A percentile compares a stretch with the other conserved stretches of the same genome.
Conservation (phyloP, 2,888 invertebrate genomes). For the Eucera pruinosa region DNA sequence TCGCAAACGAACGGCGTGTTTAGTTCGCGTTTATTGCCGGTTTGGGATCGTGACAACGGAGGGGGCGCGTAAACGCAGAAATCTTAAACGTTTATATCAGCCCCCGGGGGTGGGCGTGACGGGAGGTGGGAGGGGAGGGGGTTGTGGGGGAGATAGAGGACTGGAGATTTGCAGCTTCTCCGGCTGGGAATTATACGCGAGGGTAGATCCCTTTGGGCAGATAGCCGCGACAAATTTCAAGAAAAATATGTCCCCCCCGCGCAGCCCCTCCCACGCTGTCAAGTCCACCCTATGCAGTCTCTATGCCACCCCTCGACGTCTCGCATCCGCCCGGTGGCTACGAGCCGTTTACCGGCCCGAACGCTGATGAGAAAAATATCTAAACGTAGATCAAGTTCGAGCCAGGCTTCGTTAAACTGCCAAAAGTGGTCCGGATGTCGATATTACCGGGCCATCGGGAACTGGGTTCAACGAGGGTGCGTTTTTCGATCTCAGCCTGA, state of each 20-base stretch:
- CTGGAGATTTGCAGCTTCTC: constrained; percentile 85
- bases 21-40: constrained; percentile 40
- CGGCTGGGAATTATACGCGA: constrained; percentile 78
- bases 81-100: constrained; percentile 76
- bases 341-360: constrained; percentile 73
- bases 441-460: constrained; percentile 60
- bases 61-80: constrained; percentile 61
- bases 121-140: constrained; percentile 32
- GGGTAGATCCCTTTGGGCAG: constrained; percentile 81
- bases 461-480: constrained; percentile 29
- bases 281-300: constrained; percentile 56
- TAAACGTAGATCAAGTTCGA: constrained; percentile 81
- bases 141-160: constrained; percentile 68
- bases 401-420: constrained; percentile 77
- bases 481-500: constrained; percentile 29
- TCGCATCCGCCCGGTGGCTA: constrained; percentile 73
- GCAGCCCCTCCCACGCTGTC: constrained; percentile 45
- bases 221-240: constrained; percentile 83
- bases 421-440: constrained; percentile 71
- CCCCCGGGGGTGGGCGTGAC: constrained; percentile 52
- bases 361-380: constrained; percentile 83
- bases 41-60: constrained; percentile 5
- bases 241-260: constrained; percentile 80
- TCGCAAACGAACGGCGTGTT: constrained; percentile 30
- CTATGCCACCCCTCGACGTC: constrained; percentile 73